Percentiles rank a stretch among this genome's conserved stretches.
Conservation (phyloP, 2,888 invertebrate species). For the Allacma fusca region DNA sequence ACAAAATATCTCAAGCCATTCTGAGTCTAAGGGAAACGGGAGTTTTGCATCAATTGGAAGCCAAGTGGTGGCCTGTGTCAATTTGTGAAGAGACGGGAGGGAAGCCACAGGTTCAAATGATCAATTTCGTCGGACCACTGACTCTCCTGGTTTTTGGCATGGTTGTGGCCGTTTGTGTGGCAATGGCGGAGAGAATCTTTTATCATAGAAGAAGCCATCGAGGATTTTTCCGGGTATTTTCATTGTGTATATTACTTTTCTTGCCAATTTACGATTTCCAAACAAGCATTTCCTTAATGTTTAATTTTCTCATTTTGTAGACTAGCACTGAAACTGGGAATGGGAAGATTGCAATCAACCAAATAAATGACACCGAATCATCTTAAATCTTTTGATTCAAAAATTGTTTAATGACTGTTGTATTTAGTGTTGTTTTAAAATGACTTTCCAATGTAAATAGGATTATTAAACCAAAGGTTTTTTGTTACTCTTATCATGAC, state of each 20-base stretch:
- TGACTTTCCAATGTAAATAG: too few relatives aligned
- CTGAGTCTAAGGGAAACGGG: conserved; percentile 57
- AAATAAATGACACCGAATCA: conserved; percentile 60
- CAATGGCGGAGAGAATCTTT: conserved; percentile 57
- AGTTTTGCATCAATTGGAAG: conserved; percentile 55
- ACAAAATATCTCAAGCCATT: conserved; percentile 57
- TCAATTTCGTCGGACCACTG: conserved; percentile 59
- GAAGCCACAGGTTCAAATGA: conserved; percentile 56
- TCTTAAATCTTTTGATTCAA: too few relatives aligned
- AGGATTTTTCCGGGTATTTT: conserved; percentile 61
- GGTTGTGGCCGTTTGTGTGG: conserved; percentile 56
- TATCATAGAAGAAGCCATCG: conserved; percentile 59
- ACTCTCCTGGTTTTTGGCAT: conserved; percentile 57
- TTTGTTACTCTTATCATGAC: too few relatives aligned
- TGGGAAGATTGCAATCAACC: conserved; percentile 61
- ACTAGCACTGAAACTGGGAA: conserved; percentile 57
- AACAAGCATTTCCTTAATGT: too few relatives aligned
- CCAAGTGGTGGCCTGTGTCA: conserved; percentile 58
- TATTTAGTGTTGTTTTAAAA: too few relatives aligned
- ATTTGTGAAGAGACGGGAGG: conserved; percentile 47
- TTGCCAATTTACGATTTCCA: too few relatives aligned
- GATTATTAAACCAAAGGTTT: too few relatives aligned
- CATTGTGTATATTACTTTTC: too few relatives aligned
- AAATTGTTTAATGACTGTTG: too few relatives aligned
- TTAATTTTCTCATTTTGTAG: conserved; percentile 19